These are phyloP conservation scores for Cydia splendana DNA, from an alignment of 1,140 invertebrate species.

Conservation along the genomic window DNA sequence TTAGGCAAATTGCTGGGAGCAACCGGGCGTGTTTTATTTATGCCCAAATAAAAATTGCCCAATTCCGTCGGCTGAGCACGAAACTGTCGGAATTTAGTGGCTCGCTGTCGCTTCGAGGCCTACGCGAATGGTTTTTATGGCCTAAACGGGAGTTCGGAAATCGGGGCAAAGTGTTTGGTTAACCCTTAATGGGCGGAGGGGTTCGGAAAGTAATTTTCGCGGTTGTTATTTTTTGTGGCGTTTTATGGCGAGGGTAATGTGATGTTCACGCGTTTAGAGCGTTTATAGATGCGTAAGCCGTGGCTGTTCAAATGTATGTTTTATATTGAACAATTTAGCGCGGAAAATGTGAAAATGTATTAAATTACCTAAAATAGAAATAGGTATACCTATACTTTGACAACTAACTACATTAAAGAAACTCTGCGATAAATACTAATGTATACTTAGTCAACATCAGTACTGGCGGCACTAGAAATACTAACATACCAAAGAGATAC, in stretches of 20 bases:
- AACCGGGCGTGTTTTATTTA: slow-evolving; percentile 55
- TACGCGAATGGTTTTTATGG: slow-evolving; percentile 48
- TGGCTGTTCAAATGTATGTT: background rate
- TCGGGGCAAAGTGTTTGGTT: slow-evolving; percentile 37
- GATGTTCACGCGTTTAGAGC: slow-evolving; percentile 19
- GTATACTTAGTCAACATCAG: too few species aligned
- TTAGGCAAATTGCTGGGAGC: slow-evolving; percentile 69
- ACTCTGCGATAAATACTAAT: too few species aligned
- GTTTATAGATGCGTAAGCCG: slow-evolving; percentile 20
- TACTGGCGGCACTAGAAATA: too few species aligned
- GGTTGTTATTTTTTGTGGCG: slow-evolving; percentile 31
- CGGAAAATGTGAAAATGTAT: background rate
- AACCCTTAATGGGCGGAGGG: slow-evolving; percentile 28
- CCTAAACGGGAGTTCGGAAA: slow-evolving; percentile 47
- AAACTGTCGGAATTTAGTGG: slow-evolving; percentile 55
- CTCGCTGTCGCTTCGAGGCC: slow-evolving; percentile 42
- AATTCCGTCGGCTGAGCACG: slow-evolving; percentile 55
- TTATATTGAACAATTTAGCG: background rate
- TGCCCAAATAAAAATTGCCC: slow-evolving; percentile 60
- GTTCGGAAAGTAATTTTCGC: slow-evolving; percentile 32
- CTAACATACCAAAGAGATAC: too few species aligned
- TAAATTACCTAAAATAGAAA: too few species aligned
- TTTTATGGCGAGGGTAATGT: slow-evolving; percentile 23
- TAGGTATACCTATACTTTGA: too few species aligned
- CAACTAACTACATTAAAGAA: too few species aligned